Evolutionary conservation across 2,113 vertebrate genomes (phyloP).

Genomic region (Numenius arquata): DNA sequence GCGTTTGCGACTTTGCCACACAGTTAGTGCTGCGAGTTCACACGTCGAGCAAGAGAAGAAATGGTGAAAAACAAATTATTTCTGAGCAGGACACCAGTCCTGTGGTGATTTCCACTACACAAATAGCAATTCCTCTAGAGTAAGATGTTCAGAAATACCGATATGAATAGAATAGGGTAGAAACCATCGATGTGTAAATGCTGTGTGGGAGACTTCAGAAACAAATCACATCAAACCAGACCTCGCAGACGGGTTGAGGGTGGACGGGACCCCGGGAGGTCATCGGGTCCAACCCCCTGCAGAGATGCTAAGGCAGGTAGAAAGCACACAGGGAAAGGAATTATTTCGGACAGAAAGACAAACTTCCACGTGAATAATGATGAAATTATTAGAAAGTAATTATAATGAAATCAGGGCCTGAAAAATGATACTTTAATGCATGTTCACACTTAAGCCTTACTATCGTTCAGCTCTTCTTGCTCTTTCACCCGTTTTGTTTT

Average conservation of each 20-base stretch:
- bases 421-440: neutral
- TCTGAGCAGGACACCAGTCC: neutral
- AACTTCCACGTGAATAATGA: neutral
- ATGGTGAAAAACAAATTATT: neutral
- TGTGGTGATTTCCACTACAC: neutral
- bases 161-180: neutral
- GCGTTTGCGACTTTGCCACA: neutral
- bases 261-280: neutral
- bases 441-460: neutral
- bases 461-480: neutral
- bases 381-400: neutral
- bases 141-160: neutral
- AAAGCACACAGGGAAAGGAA: neutral
- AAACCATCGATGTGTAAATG: neutral
- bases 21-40: neutral
- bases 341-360: neutral
- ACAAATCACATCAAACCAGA: neutral
- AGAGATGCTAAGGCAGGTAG: neutral
- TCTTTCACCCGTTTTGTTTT: neutral
- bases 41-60: accelerated
- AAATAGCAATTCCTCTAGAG: neutral
- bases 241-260: neutral
- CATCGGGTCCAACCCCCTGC: neutral
- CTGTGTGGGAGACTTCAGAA: neutral
- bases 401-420: neutral